These are phyloP conservation scores for Labeo rohita DNA, from an alignment of 2,113 vertebrate species.

Conservation along the genomic window DNA sequence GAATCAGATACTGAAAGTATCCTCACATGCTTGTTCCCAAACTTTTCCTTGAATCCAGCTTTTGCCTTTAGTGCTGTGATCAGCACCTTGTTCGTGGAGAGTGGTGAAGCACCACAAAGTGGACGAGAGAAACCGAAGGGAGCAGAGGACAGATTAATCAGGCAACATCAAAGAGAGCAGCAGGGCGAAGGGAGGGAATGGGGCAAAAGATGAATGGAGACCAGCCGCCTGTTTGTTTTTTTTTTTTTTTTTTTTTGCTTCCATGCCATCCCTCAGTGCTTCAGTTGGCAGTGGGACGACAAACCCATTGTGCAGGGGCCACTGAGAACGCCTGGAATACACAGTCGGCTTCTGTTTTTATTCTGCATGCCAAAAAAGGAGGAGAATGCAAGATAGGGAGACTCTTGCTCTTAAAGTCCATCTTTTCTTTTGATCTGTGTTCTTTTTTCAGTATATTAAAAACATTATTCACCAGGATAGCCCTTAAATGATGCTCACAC, in stretches of 20 bases:
- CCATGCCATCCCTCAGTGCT: conserved; percentile 66
- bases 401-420: background rate
- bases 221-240: conserved; percentile 67
- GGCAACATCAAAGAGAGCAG: conserved; percentile 73
- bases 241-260: conserved; percentile 58
- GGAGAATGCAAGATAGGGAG: conserved; percentile 33
- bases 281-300: conserved; percentile 70
- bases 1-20: background rate
- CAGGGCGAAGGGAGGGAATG: conserved; percentile 62
- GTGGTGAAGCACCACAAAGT: background rate
- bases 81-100: conserved; percentile 27
- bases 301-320: conserved; percentile 66
- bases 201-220: conserved; percentile 67
- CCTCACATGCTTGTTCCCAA: background rate
- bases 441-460: conserved; percentile 9
- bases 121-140: conserved; percentile 36
- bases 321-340: conserved; percentile 61
- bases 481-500: background rate
- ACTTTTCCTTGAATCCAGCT: conserved; percentile 1
- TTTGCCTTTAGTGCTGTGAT: background rate
- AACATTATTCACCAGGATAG: conserved; percentile 52
- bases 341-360: conserved; percentile 52
- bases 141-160: conserved; percentile 74
- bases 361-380: conserved; percentile 46
- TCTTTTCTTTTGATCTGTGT: conserved; percentile 6